Evolutionary conservation across 37 sponge, comb jelly and placozoan genomes (phyloP).

Genomic region (Crambe crambe): DNA sequence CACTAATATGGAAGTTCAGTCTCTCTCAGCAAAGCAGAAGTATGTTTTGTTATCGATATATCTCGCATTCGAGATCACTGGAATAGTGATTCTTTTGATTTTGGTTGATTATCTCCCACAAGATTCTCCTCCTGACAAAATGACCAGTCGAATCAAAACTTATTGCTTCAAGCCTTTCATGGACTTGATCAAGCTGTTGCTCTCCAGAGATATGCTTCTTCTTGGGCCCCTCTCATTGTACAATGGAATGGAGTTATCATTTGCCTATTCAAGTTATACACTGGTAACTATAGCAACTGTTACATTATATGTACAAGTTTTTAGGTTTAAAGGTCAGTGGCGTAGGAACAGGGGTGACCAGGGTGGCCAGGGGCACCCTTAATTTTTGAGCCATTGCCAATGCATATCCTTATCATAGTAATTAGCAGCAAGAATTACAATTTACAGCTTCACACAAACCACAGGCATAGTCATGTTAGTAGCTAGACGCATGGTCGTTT

Average conservation of each 20-base stretch:
- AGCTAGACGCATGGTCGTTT: no score
- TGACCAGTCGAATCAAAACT: not conserved
- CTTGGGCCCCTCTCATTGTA: conserved; percentile 9
- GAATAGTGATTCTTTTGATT: conserved; percentile 18
- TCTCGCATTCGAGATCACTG: conserved; percentile 7
- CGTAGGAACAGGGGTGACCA: no score
- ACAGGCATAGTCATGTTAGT: no score
- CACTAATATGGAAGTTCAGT: not conserved
- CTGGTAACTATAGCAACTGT: conserved; percentile 12
- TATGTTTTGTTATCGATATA: conserved; percentile 48
- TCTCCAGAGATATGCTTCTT: conserved; percentile 15
- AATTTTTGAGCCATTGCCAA: no score
- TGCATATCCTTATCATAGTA: no score
- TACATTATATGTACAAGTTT: not conserved
- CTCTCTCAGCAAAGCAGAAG: not conserved
- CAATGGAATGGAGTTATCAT: conserved; percentile 38
- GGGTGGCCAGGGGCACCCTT: no score
- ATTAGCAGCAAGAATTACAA: no score
- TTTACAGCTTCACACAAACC: no score
- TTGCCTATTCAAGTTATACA: conserved; percentile 36
- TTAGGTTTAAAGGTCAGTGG: no score
- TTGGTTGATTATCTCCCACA: conserved; percentile 20
- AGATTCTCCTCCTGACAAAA: not conserved
- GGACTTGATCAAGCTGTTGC: conserved; percentile 15
- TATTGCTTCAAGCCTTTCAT: conserved; percentile 26